A percentile compares a stretch with the other conserved stretches of the same genome.
phyloP scores from a whole-genome alignment of 2,113 vertebrate genomes.

The Pterocles orientalis region DNA sequence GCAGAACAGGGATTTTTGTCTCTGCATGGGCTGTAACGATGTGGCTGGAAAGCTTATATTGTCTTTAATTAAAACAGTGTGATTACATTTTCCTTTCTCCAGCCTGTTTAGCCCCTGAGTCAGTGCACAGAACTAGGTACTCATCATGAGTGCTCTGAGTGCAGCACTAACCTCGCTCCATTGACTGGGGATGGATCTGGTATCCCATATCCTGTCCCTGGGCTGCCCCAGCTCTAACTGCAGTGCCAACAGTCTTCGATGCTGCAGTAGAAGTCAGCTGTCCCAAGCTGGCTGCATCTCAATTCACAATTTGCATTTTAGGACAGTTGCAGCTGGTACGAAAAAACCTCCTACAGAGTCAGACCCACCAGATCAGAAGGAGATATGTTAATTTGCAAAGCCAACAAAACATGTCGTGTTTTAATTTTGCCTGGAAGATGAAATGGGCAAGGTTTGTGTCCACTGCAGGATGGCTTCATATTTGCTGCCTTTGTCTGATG shows the following conservation, averaged over 20 bases:
- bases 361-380: background rate
- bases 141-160: accelerated
- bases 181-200: background rate
- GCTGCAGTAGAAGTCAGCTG: background rate
- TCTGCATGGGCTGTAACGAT: background rate
- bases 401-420: background rate
- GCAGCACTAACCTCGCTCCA: background rate
- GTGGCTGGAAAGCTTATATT: conserved; percentile 42
- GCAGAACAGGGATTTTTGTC: conserved; percentile 8
- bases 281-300: background rate
- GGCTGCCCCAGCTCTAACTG: background rate
- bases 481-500: background rate
- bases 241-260: background rate
- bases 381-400: background rate
- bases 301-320: background rate
- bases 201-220: background rate
- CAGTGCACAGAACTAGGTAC: background rate
- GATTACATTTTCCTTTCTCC: background rate
- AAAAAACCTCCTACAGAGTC: background rate
- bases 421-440: background rate
- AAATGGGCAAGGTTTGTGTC: background rate
- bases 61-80: conserved; percentile 37
- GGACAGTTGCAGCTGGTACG: background rate
- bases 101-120: background rate
- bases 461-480: background rate